Conservation (phyloP, 2,888 invertebrate species). For the Dyspetes luteomarginatus region DNA sequence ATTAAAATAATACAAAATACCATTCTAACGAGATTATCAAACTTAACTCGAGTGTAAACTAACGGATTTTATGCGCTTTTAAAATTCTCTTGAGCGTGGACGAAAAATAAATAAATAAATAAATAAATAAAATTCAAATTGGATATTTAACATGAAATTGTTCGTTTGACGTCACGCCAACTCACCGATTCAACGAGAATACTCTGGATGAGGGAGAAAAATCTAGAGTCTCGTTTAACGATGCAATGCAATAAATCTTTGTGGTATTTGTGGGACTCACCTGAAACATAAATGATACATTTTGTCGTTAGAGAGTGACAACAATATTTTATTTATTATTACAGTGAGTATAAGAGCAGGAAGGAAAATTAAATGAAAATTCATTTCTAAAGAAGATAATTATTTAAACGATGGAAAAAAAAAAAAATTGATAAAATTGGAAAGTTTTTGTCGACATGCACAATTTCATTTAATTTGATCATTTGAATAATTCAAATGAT, state of each 20-base stretch:
- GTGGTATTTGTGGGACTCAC: slow-evolving; percentile 50
- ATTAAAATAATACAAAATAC: slow-evolving; percentile 40
- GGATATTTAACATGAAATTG: background rate
- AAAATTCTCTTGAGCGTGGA: background rate
- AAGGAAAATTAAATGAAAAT: too few relatives aligned
- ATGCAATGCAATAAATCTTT: background rate
- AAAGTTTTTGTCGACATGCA: too few relatives aligned
- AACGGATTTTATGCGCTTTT: slow-evolving; percentile 52
- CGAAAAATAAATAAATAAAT: background rate
- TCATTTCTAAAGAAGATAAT: too few relatives aligned
- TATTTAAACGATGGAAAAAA: too few relatives aligned
- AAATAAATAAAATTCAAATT: background rate
- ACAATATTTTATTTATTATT: too few relatives aligned
- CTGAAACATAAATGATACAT: slow-evolving; percentile 54
- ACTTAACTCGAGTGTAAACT: slow-evolving; percentile 3
- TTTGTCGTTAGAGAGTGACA: background rate
- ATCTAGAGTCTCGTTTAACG: background rate
- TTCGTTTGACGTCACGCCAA: background rate
- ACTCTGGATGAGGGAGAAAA: background rate
- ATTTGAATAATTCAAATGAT: too few relatives aligned
- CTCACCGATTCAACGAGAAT: slow-evolving; percentile 14
- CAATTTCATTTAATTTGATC: too few relatives aligned
- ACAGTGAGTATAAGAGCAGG: too few relatives aligned
- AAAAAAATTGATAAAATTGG: too few relatives aligned
- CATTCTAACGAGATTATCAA: slow-evolving; percentile 44